phyloP scores from a whole-genome alignment of 2,888 invertebrate species.

The Eristalis pertinax region DNA sequence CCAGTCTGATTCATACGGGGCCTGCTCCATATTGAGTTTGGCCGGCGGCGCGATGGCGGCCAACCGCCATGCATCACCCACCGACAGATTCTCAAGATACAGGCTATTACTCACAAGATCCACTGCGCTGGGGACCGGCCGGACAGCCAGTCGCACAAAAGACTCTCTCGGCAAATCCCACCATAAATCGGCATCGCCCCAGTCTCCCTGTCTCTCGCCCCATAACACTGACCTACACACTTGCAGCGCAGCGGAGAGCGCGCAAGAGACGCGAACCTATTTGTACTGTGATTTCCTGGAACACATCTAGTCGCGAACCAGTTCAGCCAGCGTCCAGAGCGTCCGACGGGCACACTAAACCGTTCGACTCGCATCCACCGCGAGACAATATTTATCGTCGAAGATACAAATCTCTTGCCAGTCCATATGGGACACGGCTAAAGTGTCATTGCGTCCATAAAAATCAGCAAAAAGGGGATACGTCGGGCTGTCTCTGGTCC shows the following conservation, averaged over 20 bases:
- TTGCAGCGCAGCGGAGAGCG: background rate
- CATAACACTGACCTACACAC: slow-evolving; percentile 69
- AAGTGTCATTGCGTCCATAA: slow-evolving; percentile 55
- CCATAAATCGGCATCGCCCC: slow-evolving; percentile 57
- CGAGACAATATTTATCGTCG: slow-evolving; percentile 62
- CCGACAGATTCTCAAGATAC: slow-evolving; percentile 51
- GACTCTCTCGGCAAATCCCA: slow-evolving; percentile 56
- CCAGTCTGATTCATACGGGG: slow-evolving; percentile 39
- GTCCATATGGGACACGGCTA: slow-evolving; percentile 60
- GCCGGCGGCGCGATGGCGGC: background rate
- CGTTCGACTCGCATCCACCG: slow-evolving; percentile 37
- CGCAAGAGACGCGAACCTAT: slow-evolving; percentile 49
- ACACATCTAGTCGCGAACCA: slow-evolving; percentile 49
- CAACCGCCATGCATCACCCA: slow-evolving; percentile 62
- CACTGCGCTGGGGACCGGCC: slow-evolving; percentile 26
- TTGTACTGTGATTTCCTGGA: slow-evolving; percentile 64
- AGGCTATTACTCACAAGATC: slow-evolving; percentile 60
- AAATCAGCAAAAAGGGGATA: slow-evolving; percentile 20
- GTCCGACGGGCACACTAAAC: background rate
- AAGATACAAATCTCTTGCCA: slow-evolving; percentile 63
- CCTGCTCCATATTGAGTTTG: slow-evolving; percentile 20
- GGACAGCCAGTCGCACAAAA: slow-evolving; percentile 35
- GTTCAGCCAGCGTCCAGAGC: slow-evolving; percentile 5
- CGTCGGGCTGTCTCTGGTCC: background rate
- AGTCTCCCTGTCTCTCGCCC: slow-evolving; percentile 16